Evolutionary conservation across 1,140 invertebrate species (phyloP).

Genomic region (Zaprionus ghesquierei): DNA sequence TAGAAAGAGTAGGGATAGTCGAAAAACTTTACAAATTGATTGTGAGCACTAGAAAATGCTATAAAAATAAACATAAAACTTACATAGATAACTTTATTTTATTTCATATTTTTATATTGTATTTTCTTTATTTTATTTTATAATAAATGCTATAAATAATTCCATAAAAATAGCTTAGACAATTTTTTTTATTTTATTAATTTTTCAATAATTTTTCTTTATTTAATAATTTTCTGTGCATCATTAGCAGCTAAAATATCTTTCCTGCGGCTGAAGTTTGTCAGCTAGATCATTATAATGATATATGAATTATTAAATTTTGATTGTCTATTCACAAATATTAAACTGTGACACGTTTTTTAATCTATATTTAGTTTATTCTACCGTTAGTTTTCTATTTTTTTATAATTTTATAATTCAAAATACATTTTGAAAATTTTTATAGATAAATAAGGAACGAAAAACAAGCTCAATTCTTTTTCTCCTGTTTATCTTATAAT

Average conservation of each 20-base stretch:
- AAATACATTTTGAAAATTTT: not conserved
- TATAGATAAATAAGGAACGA: too few relatives aligned
- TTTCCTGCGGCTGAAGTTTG: not conserved
- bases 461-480: too few relatives aligned
- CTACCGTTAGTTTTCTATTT: not conserved
- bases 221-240: too few relatives aligned
- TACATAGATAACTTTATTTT: not conserved
- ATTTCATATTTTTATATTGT: not conserved
- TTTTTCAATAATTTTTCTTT: not conserved
- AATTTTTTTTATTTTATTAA: not conserved
- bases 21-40: slow-evolving; percentile 1
- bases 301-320: slow-evolving; percentile 28
- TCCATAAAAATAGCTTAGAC: not conserved
- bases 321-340: slow-evolving; percentile 9
- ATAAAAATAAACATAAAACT: not conserved
- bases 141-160: not conserved
- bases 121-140: not conserved
- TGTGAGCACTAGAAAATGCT: not conserved
- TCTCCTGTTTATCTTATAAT: too few relatives aligned
- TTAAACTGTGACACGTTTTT: accelerated
- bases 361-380: not conserved
- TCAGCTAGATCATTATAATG: not conserved
- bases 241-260: not conserved
- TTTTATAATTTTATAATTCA: too few relatives aligned
- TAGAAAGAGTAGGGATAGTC: slow-evolving; percentile 14